Conservation (phyloP, 2,888 invertebrate species). For the Cyrtodaria siliqua region DNA sequence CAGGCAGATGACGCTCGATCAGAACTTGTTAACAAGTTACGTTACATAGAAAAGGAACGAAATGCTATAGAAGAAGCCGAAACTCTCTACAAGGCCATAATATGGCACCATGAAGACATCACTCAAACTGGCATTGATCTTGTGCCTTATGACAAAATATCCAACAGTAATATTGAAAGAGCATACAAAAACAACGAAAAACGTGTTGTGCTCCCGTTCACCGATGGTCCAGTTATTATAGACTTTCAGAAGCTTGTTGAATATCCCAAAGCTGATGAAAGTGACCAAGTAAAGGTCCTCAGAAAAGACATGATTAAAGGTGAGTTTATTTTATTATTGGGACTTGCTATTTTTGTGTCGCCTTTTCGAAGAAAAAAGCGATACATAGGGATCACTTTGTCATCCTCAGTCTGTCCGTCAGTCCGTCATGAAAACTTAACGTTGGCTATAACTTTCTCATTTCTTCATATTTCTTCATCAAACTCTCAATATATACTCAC, state of each 20-base stretch:
- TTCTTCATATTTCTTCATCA: too few species aligned
- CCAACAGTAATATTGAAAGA: slow-evolving; percentile 57
- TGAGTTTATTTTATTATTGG: slow-evolving; percentile 24
- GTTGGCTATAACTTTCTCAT: too few species aligned
- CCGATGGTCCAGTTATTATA: slow-evolving; percentile 32
- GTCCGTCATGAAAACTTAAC: too few species aligned
- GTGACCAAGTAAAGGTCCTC: slow-evolving; percentile 45
- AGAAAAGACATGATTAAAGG: slow-evolving; percentile 62
- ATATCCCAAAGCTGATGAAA: slow-evolving; percentile 37
- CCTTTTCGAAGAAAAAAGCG: too few species aligned
- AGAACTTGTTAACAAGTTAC: slow-evolving; percentile 31
- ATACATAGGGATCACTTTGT: too few species aligned
- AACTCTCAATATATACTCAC: too few species aligned
- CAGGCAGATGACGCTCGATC: slow-evolving; percentile 41
- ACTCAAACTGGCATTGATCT: slow-evolving; percentile 2
- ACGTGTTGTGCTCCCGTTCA: slow-evolving; percentile 26
- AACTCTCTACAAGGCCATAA: slow-evolving; percentile 24
- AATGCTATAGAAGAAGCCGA: slow-evolving; percentile 22
- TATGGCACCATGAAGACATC: slow-evolving; percentile 54
- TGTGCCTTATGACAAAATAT: slow-evolving; percentile 24
- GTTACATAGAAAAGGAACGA: slow-evolving; percentile 19
- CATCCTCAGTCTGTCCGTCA: too few species aligned
- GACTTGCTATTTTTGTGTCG: too few species aligned
- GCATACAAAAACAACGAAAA: slow-evolving; percentile 47
- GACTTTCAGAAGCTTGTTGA: slow-evolving; percentile 53